Base-by-base conservation (phyloP, 2,888 invertebrate genomes). In the Drosophila paranaensis region DNA sequence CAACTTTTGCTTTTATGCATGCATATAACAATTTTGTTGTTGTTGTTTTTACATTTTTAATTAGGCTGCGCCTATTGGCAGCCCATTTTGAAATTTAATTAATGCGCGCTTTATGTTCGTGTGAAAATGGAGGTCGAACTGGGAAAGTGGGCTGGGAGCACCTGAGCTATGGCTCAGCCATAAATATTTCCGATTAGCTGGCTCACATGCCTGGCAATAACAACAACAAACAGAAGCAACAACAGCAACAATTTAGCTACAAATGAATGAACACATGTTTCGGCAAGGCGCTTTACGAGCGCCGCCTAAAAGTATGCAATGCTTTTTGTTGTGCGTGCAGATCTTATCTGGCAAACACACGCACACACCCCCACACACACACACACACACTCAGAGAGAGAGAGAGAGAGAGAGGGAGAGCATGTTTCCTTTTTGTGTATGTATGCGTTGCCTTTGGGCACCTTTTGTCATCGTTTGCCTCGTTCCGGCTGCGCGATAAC, bases 381-480 rank as follows among this genome's bases (percentile, higher is more conserved):
- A 51, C 27, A 27, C 27, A 27, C 27, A n/a, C 13, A 48, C 67
- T n/a, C n/a, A n/a, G n/a, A n/a, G n/a, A n/a, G n/a, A n/a, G n/a
- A n/a, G n/a, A n/a, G n/a, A n/a, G n/a, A n/a, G n/a, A 20, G 2
- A 11, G 2, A 43, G 2, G 20, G 20, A 2, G 30, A 13, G 40
- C 13, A 11, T 54, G 48, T 63, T 61, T 27, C 46, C 27, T 40
- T 66, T 65, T 66, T 62, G 60, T 67, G 48, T 68, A 33, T 67
- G 45, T 68, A 46, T 70, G 63, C 55, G 43, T 51, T 67, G 60
- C 64, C 40, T 54, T 40, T 55, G 82, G 85, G 62, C 82, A 85
- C 85, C 88, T 89, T 89, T 85, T 88, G 85, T 85, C 90, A 90
- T 89, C 82, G 90, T 88, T 89, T 70, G 74, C 71, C 72, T 74